phyloP scores from a whole-genome alignment of 2,888 invertebrate genomes.

The Heliconius ismenius region DNA sequence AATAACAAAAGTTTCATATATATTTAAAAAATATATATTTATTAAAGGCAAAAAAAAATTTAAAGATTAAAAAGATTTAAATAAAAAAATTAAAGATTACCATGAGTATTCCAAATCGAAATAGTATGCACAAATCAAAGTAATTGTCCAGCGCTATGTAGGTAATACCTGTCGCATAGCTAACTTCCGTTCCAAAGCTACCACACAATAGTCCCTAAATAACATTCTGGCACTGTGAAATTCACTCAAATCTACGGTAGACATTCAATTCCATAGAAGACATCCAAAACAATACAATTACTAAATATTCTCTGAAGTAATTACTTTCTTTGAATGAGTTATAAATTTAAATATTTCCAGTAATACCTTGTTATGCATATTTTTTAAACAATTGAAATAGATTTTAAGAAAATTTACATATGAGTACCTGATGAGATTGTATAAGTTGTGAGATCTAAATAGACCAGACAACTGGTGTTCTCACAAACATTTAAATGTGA shows the following conservation, averaged over 20 bases:
- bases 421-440: not conserved
- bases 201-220: conserved; percentile 49
- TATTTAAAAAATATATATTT: too few relatives aligned
- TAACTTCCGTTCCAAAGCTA: conserved; percentile 47
- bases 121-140: conserved; percentile 45
- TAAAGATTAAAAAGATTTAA: too few relatives aligned
- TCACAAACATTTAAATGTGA: not conserved
- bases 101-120: conserved; percentile 25
- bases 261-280: conserved; percentile 45
- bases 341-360: not conserved
- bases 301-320: not conserved
- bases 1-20: too few relatives aligned
- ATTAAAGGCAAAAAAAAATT: not conserved
- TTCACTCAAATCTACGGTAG: conserved; percentile 46
- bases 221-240: conserved; percentile 46
- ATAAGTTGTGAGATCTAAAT: not conserved
- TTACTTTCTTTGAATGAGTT: not conserved
- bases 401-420: not conserved
- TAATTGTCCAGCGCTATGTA: conserved; percentile 45
- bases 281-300: conserved; percentile 29
- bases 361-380: not conserved
- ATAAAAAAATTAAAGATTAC: not conserved
- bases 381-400: not conserved
- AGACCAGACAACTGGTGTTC: not conserved
- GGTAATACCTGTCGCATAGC: conserved; percentile 48